These are phyloP conservation scores for Channa striata DNA, from an alignment of 2,797 vertebrate genomes.

Conservation along the genomic window DNA sequence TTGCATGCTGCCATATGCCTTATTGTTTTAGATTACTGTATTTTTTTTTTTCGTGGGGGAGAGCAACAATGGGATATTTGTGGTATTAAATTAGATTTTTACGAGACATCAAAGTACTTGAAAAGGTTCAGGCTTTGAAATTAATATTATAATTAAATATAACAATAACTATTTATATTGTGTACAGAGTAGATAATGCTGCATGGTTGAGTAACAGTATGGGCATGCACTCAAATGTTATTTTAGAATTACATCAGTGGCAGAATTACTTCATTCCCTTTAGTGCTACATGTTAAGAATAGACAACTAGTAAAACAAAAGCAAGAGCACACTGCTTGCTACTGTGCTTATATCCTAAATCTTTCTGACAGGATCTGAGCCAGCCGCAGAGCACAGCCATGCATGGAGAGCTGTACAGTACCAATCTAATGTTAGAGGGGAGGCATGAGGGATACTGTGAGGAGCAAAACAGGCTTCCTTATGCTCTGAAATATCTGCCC, in stretches of 20 bases:
- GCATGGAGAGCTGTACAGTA: slow-evolving; percentile 29
- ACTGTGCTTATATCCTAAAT: slow-evolving; percentile 26
- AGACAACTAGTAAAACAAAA: slow-evolving; percentile 15
- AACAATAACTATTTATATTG: slow-evolving; percentile 9
- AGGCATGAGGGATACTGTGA: slow-evolving; percentile 35
- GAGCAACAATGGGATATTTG: neutral
- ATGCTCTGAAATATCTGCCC: slow-evolving; percentile 64
- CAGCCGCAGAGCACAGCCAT: slow-evolving; percentile 22
- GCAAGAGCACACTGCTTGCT: slow-evolving; percentile 12
- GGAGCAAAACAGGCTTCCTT: slow-evolving; percentile 33
- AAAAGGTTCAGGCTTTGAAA: neutral
- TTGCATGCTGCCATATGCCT: slow-evolving; percentile 14
- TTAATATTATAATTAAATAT: neutral
- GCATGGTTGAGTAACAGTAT: slow-evolving; percentile 1
- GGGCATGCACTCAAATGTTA: neutral
- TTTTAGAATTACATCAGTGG: slow-evolving; percentile 18
- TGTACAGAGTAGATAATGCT: neutral
- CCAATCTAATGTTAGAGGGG: slow-evolving; percentile 21
- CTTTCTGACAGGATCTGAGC: slow-evolving; percentile 37
- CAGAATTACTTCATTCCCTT: slow-evolving; percentile 3
- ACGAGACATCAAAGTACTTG: neutral
- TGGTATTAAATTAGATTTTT: slow-evolving; percentile 7
- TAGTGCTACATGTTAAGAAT: slow-evolving; percentile 19
- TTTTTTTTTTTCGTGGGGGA: slow-evolving; percentile 4
- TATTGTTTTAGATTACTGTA: slow-evolving; percentile 47